Evolutionary conservation across 2,888 invertebrate genomes (phyloP).

Genomic region (Spilarctia lutea): DNA sequence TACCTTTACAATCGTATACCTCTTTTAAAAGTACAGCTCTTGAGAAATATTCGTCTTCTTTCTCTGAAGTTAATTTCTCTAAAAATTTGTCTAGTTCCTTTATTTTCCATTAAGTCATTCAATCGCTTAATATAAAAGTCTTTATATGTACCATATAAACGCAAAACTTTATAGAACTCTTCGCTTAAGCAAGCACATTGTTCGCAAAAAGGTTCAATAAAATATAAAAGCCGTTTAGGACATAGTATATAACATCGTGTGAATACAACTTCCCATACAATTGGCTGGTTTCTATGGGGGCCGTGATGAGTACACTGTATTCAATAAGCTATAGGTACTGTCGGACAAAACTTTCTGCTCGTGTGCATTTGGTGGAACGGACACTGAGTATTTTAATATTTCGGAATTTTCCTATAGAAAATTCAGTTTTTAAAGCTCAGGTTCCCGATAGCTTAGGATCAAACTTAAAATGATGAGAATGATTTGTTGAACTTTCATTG

Average conservation of each 20-base stretch:
- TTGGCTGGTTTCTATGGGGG: conserved; percentile 39
- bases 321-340: conserved; percentile 55
- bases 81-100: too few species aligned
- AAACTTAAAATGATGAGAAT: neutral
- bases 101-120: neutral
- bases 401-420: neutral
- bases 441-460: too few species aligned
- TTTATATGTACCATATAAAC: neutral
- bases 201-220: conserved; percentile 21
- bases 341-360: conserved; percentile 49
- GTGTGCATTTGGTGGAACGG: conserved; percentile 28
- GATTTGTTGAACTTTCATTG: neutral
- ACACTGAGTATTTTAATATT: conserved; percentile 1
- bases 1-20: neutral
- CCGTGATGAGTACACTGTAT: conserved; percentile 32
- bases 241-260: conserved; percentile 30
- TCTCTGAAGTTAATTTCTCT: neutral
- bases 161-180: neutral
- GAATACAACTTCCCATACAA: conserved; percentile 47
- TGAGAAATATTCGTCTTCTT: neutral
- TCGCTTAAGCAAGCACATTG: conserved; percentile 5
- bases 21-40: neutral
- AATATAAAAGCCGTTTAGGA: conserved; percentile 20
- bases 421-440: neutral
- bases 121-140: neutral